A percentile compares a stretch with the other conserved stretches of the same genome.
Conservation (phyloP, 2,888 invertebrate species). For the Torymus tubicola region DNA sequence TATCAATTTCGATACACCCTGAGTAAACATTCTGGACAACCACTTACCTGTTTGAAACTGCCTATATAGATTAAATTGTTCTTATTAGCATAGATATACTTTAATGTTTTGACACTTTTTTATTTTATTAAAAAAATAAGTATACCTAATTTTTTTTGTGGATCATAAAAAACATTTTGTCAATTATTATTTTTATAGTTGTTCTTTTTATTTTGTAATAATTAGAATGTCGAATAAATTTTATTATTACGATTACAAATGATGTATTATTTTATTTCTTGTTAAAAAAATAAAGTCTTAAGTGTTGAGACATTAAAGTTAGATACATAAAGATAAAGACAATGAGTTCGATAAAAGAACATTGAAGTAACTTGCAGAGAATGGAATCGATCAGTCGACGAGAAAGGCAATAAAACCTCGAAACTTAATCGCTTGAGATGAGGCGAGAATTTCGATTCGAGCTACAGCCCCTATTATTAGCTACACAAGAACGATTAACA, state of each 20-base stretch:
- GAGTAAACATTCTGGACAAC: slow-evolving; percentile 18
- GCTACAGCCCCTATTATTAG: background rate
- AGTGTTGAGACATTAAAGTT: background rate
- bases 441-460: background rate
- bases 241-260: no score
- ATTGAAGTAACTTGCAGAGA: slow-evolving; percentile 11
- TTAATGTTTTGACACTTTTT: no score
- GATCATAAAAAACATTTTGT: no score
- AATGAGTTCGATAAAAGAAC: background rate
- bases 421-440: slow-evolving; percentile 18
- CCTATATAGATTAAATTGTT: slow-evolving; percentile 3
- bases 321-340: background rate
- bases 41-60: slow-evolving; percentile 24
- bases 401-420: slow-evolving; percentile 28
- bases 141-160: no score
- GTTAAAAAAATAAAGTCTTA: background rate
- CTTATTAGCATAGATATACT: no score
- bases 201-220: no score
- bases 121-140: no score
- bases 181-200: no score
- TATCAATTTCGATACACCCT: slow-evolving; percentile 14
- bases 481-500: background rate
- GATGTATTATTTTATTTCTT: no score
- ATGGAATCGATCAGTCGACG: slow-evolving; percentile 21
- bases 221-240: no score